Evolutionary conservation across 1,140 invertebrate species (phyloP).

Genomic region (Bombus cullumanus): DNA sequence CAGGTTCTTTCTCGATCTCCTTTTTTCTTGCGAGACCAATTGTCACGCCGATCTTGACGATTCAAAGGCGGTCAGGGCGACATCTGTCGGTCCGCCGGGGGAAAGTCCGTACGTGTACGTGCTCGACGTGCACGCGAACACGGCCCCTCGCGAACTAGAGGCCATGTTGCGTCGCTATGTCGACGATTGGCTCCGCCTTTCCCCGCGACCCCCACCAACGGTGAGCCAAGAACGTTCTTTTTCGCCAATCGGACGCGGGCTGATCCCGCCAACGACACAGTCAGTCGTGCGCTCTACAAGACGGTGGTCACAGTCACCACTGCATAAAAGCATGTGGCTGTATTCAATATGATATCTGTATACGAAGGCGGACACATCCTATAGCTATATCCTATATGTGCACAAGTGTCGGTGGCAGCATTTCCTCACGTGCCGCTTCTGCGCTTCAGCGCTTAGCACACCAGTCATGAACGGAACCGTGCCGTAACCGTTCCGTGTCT

Average conservation of each 20-base stretch:
- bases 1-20: conserved; percentile 9
- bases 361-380: not conserved
- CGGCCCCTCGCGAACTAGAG: conserved; percentile 68
- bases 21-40: conserved; percentile 26
- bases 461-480: conserved; percentile 20
- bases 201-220: conserved; percentile 41
- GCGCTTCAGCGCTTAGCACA: conserved; percentile 36
- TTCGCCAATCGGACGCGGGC: conserved; percentile 28
- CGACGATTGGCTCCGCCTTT: conserved; percentile 58
- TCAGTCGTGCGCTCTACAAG: conserved; percentile 24
- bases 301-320: not conserved
- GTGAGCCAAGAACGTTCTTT: conserved; percentile 2
- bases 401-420: conserved; percentile 36
- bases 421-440: conserved; percentile 50
- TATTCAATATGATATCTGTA: not conserved
- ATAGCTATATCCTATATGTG: conserved; percentile 19
- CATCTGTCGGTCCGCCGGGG: conserved; percentile 63
- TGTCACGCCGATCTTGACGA: conserved; percentile 53
- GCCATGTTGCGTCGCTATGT: conserved; percentile 68
- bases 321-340: not conserved
- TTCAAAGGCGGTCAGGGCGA: conserved; percentile 62
- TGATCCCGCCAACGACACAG: conserved; percentile 39
- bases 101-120: conserved; percentile 52
- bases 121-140: conserved; percentile 63
- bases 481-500: too few relatives aligned